These are phyloP conservation scores for Urophycis tenuis DNA, from an alignment of 2,797 vertebrate species.

Conservation along the genomic window DNA sequence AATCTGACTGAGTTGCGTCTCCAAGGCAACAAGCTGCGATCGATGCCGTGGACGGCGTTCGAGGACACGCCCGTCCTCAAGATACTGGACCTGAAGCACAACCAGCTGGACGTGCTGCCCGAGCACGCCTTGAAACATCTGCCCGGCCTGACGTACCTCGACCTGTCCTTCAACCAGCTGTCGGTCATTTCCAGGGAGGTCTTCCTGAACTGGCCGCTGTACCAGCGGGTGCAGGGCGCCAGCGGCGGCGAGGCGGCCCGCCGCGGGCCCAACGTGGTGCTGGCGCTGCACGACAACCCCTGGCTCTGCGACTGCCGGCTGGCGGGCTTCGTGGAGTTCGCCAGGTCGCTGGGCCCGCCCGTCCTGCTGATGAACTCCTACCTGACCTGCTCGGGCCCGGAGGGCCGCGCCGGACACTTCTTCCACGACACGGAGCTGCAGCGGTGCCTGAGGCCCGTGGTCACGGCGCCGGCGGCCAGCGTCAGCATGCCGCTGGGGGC, in stretches of 20 bases:
- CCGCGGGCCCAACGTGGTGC: conserved; percentile 63
- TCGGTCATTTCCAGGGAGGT: conserved; percentile 86
- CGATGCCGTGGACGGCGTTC: conserved; percentile 89
- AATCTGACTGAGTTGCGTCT: conserved; percentile 83
- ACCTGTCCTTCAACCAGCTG: conserved; percentile 89
- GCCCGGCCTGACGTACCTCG: conserved; percentile 84
- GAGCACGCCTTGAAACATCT: conserved; percentile 82
- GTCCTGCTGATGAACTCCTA: conserved; percentile 91
- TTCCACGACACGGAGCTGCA: conserved; percentile 82
- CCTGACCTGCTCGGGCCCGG: conserved; percentile 79
- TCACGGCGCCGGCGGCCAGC: conserved; percentile 66
- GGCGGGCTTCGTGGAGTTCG: conserved; percentile 82
- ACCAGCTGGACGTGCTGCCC: conserved; percentile 83
- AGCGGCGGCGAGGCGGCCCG: conserved; percentile 42
- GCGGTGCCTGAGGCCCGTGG: conserved; percentile 73
- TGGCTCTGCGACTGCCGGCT: conserved; percentile 91
- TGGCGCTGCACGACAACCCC: conserved; percentile 84
- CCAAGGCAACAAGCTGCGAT: conserved; percentile 84
- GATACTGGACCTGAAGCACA: conserved; percentile 88
- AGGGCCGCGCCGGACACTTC: conserved; percentile 75
- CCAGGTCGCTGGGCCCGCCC: conserved; percentile 72
- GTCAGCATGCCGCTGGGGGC: conserved; percentile 69
- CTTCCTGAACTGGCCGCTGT: conserved; percentile 84
- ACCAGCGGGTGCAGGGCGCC: conserved; percentile 64
- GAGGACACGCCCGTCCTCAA: conserved; percentile 74